phyloP scores from a whole-genome alignment of 2,113 vertebrate genomes.

The Ellobius talpinus region DNA sequence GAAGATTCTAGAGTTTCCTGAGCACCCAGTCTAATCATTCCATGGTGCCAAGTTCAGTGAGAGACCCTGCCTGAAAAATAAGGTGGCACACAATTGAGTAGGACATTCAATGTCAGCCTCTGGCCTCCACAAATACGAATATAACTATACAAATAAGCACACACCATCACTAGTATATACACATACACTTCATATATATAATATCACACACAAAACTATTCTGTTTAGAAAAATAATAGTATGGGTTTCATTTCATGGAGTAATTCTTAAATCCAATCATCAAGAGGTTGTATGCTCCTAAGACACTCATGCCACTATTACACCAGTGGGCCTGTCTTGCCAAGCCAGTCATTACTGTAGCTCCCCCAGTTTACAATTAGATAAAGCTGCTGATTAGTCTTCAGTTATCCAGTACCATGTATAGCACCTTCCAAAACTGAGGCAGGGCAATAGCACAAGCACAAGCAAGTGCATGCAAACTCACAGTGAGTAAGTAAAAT shows the following conservation, averaged over 20 bases:
- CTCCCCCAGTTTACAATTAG: neutral
- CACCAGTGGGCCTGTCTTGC: neutral
- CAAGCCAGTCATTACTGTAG: neutral
- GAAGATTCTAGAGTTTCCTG: neutral
- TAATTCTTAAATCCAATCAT: neutral
- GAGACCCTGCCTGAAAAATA: neutral
- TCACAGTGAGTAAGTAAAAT: too few relatives aligned
- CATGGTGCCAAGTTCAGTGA: neutral
- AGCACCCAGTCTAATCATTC: neutral
- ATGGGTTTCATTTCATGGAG: neutral
- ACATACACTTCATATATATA: neutral
- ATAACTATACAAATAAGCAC: neutral
- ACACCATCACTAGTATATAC: neutral
- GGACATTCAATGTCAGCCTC: neutral
- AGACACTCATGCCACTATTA: neutral
- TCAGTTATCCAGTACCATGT: neutral
- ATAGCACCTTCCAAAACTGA: neutral
- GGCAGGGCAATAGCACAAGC: too few relatives aligned
- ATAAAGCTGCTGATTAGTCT: neutral
- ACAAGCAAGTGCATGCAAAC: too few relatives aligned
- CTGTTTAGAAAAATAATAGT: neutral
- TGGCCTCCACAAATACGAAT: neutral
- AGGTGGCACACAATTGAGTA: neutral
- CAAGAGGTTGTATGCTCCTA: neutral
- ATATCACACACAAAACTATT: neutral